Base-by-base conservation (phyloP, 2,888 invertebrate species). In the Ormyrus labotus region DNA sequence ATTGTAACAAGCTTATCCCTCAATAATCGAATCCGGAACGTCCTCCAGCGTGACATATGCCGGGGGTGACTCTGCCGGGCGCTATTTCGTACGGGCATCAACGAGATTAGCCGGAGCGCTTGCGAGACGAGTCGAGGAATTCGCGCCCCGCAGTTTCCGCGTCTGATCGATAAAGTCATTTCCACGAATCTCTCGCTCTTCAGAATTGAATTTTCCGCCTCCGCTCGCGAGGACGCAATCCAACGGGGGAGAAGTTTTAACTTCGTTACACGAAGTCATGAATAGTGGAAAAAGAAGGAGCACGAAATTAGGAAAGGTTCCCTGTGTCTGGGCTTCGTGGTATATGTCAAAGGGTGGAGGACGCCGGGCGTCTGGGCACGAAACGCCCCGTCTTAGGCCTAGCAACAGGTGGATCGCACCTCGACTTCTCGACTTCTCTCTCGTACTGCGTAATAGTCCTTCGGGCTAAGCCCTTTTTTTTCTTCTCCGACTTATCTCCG, bases 361-460 rank as follows among this genome's bases (percentile, higher is more conserved):
- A 34, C 19, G 4, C 0, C 4, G 13, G 6, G 11, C 63, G 11
- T 53, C 47, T 67, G 69, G 76, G 45, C 73, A 57, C 55, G 48
- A 68, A 61, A 61, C 48, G 61, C 50, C 13, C 51, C 55, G 10
- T 71, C 78, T 65, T 71, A 78, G 78, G 71, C 78, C 58, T 72
- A 67, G 78, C 78, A 78, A 78, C 78, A 78, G 78, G 78, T 78
- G 65, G 78, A 60, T 58, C 19, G 60, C 45, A 65, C 19, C 34
- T 69, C 53, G 19, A 10, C 57, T 6, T 13, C 50, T 71, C 8
- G 34, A 34, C 34, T 34, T 34, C 34, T 34, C 34, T 34, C 34
- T 34, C 34, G 34, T 34, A 4, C 34, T 34, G 45, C 34, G 71
- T 58, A 50, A 53, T 75, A 67, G 51, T 68, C 11, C 47, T 53